Base-by-base conservation (phyloP, 2,113 vertebrate species). In the Acanthochromis polyacanthus region DNA sequence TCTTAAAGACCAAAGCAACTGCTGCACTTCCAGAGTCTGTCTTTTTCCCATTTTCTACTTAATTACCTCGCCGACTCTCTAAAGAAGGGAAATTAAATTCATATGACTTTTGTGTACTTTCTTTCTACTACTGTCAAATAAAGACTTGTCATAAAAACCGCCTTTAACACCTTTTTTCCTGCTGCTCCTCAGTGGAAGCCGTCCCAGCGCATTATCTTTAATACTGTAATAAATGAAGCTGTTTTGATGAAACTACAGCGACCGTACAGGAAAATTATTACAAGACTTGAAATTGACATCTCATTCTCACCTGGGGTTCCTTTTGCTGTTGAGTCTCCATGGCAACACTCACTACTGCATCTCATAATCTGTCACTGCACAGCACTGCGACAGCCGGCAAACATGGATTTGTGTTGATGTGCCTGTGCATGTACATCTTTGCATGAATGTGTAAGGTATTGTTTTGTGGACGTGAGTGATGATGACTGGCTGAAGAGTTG, bases 321-420 rank as follows among this genome's bases (percentile, higher is more conserved):
- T 15, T 36, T 52, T 20, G 19, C 17, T 51, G 65, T 45, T 19
- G 73, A 53, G 48, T 78, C 43, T 46, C 80, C 38, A 67, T 72
- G 12, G 67, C 20, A 72, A 82, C 80, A 65, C 51, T 17, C 60
- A 59, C 51, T 19, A 32, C 67, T 51, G 30, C 22, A 60, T 40
- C 7, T 61, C 46, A 61, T 66, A 25, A 53, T 58, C 32, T 59
- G 40, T 43, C 40, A 43, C 28, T 17, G 19, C 58, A 58, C n/a
- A 20, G 43, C 56, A 22, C 50, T 25, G 10, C 12, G 19, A 45
- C 59, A 17, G 32, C 20, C 43, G 28, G 36, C 4, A n/a, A 9
- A 51, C 55, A 38, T 45, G 20, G n/a, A 5, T 10, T 7, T 46
- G 17, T 32, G 6, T 51, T 17, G 53, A 11, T 15, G 22, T 38